These are phyloP conservation scores for Zeugodacus cucurbitae DNA, from an alignment of 1,140 invertebrate species.

Conservation along the genomic window DNA sequence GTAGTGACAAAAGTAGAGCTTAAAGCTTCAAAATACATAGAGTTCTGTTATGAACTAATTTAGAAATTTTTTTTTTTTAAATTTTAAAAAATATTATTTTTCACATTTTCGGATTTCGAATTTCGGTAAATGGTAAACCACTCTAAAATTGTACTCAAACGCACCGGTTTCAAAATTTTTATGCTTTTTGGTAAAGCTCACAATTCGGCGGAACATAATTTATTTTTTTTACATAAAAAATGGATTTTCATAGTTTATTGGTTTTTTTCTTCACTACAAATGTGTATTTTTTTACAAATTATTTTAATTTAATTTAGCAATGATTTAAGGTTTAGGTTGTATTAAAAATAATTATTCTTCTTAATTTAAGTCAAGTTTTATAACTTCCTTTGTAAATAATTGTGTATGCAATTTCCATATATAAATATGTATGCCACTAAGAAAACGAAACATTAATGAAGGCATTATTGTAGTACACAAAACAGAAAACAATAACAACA, in stretches of 20 bases:
- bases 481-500: not conserved
- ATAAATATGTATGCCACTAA: not conserved
- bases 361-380: not conserved
- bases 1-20: not conserved
- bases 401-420: not conserved
- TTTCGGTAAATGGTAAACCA: not conserved
- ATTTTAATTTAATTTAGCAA: slow-evolving; percentile 29
- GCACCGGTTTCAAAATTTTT: no score
- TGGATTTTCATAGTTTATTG: not conserved
- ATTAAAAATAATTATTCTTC: not conserved
- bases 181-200: not conserved
- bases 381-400: slow-evolving; percentile 8
- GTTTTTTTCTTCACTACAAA: not conserved
- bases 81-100: not conserved
- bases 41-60: no score
- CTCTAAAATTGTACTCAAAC: no score
- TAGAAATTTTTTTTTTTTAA: not conserved
- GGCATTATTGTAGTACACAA: not conserved
- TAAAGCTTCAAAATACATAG: not conserved
- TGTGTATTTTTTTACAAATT: not conserved
- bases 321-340: slow-evolving; percentile 42
- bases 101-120: not conserved
- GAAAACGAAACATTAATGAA: not conserved
- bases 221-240: not conserved
- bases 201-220: not conserved